Base-by-base conservation (phyloP, 1,140 invertebrate genomes). In the Conus betulinus region DNA sequence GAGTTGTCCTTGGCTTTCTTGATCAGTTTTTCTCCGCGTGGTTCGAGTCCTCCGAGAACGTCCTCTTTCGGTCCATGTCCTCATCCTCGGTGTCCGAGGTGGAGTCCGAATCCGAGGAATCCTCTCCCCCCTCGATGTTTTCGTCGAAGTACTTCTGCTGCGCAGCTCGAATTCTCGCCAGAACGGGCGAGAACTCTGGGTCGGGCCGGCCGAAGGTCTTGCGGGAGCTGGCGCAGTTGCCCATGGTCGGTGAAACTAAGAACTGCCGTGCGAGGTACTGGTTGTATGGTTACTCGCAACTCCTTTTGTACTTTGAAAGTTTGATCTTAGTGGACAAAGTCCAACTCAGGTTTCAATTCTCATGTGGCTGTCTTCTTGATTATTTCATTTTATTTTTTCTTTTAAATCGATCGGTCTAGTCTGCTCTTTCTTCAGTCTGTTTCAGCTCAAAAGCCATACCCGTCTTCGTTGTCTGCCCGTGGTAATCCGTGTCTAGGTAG, bases 81-180 rank as follows among this genome's bases (percentile, higher is more conserved):
- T 25, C 78, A 23, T 87, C 85, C n/a, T 89, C 86, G 23, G 55
- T 63, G 85, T 60, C 84, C 6, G 52, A 74, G 23, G n/a, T 25
- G 5, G 85, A 52, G 51, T 86, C 85, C 51, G 25, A 60, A 15
- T 88, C 89, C 17, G 81, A 84, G 27, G 82, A 81, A 74, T 87
- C 88, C n/a, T 84, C 79, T 4, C 52, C 53, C 25, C 81, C 78
- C 71, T 88, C 87, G 27, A 87, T 87, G 74, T 84, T 82, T 55
- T 86, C 76, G 63, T 89, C 81, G 17, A 89, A 67, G 67, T 90
- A 88, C 76, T 88, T 88, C 84, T 83, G 82, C 84, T 88, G 90
- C 0, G 90, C 88, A 20, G 87, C 87, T 20, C 85, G 67, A 60
- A 90, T 88, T 7, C 39, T 27, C 17, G 55, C 57, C 15, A 88